Evolutionary conservation across 2,113 vertebrate genomes (phyloP), one percentile per base, ranked within the genome.

Genomic region (Larimichthys crocea): DNA sequence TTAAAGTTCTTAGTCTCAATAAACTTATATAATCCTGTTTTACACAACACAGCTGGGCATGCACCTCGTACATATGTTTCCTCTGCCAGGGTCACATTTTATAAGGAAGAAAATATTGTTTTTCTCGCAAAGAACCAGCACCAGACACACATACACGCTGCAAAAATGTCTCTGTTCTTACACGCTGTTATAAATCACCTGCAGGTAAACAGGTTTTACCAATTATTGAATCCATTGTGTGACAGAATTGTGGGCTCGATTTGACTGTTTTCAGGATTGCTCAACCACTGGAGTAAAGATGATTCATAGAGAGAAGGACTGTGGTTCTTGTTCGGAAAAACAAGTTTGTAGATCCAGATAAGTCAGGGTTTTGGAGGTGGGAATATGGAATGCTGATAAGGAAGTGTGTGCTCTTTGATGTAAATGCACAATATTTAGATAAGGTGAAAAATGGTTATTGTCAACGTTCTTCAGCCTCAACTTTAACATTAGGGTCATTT

Each of bases 11-110:
- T 88, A 76, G 77, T 90, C 89, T 94, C 86, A 89, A 84, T 94
- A 93, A 96, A 95, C 90, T 92, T 85, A 84, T 91, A 93, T 94
- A 94, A 95, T 93, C 94, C 92, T 79, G 82, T 93, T 94, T 94
- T 92, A 92, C 87, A 88, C 82, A 57, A 88, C 80, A 61, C 92
- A 92, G 90, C 89, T 93, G 93, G 76, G 75, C 74, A 81, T 71
- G 86, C 74, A 77, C 69, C 63, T 71, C 72, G 42, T 77, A 72
- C 79, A 74, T 79, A 83, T 40, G 48, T 79, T 67, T 63, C 82
- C 69, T 78, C 60, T 26, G 79, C 60, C 76, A 79, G 74, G 73
- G 80, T 85, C 66, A 67, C 12, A 35, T 76, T 91, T 90, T 78
- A 81, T 87, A 80, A 84, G 81, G 46, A 74, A 50, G 57, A 69